phyloP scores from a whole-genome alignment of 1,140 invertebrate species.

The Ruditapes philippinarum region DNA sequence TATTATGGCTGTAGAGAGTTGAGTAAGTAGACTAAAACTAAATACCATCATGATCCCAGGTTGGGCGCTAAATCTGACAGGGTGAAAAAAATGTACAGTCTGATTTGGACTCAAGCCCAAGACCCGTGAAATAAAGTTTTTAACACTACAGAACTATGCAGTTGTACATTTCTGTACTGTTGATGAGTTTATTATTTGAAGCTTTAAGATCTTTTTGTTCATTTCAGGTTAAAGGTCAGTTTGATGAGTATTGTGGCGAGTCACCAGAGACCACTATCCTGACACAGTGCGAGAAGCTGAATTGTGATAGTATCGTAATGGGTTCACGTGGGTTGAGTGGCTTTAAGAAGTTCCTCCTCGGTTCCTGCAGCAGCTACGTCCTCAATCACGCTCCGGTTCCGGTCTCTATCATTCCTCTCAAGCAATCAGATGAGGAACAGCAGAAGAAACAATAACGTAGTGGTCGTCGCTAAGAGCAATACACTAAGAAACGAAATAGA shows the following conservation, averaged over 20 bases:
- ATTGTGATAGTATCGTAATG: slow-evolving; percentile 51
- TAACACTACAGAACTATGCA: no score
- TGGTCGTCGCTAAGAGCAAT: background rate
- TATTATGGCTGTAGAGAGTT: no score
- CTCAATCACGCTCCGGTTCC: slow-evolving; percentile 65
- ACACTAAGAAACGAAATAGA: background rate
- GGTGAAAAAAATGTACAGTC: no score
- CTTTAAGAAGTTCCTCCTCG: slow-evolving; percentile 61
- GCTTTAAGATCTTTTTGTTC: no score
- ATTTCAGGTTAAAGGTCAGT: slow-evolving; percentile 46
- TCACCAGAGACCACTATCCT: slow-evolving; percentile 10
- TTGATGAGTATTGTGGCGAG: background rate
- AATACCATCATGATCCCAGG: no score
- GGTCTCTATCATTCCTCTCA: slow-evolving; percentile 48
- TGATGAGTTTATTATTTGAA: no score
- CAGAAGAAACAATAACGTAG: background rate
- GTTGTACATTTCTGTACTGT: no score
- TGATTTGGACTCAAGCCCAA: no score
- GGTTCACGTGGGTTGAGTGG: slow-evolving; percentile 65
- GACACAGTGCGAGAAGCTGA: background rate
- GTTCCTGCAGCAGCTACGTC: slow-evolving; percentile 70
- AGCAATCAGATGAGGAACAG: background rate
- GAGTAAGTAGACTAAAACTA: no score
- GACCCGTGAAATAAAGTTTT: no score
- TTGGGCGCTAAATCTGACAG: no score